Base-by-base conservation (phyloP, 2,797 vertebrate genomes). In the Protonibea diacanthus region DNA sequence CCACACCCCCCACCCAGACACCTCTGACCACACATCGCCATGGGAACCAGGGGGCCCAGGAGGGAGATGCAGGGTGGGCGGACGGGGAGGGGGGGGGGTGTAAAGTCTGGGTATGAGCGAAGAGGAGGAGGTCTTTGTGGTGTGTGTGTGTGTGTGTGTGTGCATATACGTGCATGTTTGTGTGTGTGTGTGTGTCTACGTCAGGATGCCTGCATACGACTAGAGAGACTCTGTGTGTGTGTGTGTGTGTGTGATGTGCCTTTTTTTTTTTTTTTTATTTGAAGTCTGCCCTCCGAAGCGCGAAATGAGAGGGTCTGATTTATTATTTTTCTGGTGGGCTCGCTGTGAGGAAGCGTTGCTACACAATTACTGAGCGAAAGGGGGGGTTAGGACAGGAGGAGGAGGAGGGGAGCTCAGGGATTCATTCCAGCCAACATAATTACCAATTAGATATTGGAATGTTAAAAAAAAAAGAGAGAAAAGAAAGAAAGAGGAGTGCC, bases 401-500 rank as follows among this genome's bases (percentile, higher is more conserved):
- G 72, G 85, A 52, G 71, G 75, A 13, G 80, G 88, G 88, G 81
- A 73, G 86, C 75, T 71, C 49, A 78, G 88, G 91, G 92, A 93
- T 94, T 95, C 93, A 95, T 95, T 94, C 94, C 93, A 93, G 89
- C 91, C 92, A 84, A 92, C 94, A 92, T 96, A 96, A 96, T 96
- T 95, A 96, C 94, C 94, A 95, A 96, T 96, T 96, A 96, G 95
- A 96, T 95, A 94, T 93, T 92, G 94, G 94, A 96, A 95, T 95
- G 94, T 94, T 88, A 78, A 88, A 94, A 93, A 93, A 93, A 88
- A 27, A 27, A 27, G 25, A 81, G 72, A 86, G 45, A 72, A 79
- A 84, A 71, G 73, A 80, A 80, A 83, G 70, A 84, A 80, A 82
- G 72, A 83, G 76, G 83, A 91, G 86, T 85, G 80, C 69, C 86